Base-by-base conservation (phyloP, 2,113 vertebrate species). In the Sinocyclocheilus anophthalmus region DNA sequence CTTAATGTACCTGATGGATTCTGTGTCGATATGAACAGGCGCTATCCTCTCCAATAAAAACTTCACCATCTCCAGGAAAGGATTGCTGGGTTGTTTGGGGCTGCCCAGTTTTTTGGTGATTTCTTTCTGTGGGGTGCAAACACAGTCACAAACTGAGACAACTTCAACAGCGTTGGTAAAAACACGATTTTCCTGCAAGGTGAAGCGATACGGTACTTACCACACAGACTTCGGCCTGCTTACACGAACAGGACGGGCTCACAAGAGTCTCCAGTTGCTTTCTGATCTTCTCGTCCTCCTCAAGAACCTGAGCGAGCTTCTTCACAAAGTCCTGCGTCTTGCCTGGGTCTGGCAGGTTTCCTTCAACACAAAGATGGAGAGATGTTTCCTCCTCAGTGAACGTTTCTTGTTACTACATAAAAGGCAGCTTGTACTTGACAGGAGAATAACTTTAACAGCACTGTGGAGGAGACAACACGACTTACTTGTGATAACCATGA, bases 401-500 rank as follows among this genome's bases (percentile, higher is more conserved):
- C 2, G 0, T 39, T 37, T n/a, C 22, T 39, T 61, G 57, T 59
- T 22, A 59, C n/a, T 14, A 39, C 37, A 42, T 12, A 61, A 42
- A 80, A 61, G 37, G 16, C 59, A 24, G 22, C 16, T 24, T 20
- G 20, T 14, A 37, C 69, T 20, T 16, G 18, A 42, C 26, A 22
- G 13, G 48, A 83, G n/a, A n/a, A 30, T 14, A 7, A 22, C 65
- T 53, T 61, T 37, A 24, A 26, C 20, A 72, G 39, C 59, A 26
- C 22, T 69, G 26, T 3, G 11, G 24, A 48, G 14, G 10, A 53
- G 18, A 65, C 57, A 12, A 24, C 22, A 1, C 16, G 2, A 50
- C 97, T 96, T 97, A 99, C 98, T 96, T 94, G 98, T 98, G 93
- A 99, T 99, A 89, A 99, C 96, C 98, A 98, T 99, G 90, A 99